These are phyloP conservation scores for Eupithecia vulgata DNA, from an alignment of 2,888 invertebrate species.

Conservation along the genomic window DNA sequence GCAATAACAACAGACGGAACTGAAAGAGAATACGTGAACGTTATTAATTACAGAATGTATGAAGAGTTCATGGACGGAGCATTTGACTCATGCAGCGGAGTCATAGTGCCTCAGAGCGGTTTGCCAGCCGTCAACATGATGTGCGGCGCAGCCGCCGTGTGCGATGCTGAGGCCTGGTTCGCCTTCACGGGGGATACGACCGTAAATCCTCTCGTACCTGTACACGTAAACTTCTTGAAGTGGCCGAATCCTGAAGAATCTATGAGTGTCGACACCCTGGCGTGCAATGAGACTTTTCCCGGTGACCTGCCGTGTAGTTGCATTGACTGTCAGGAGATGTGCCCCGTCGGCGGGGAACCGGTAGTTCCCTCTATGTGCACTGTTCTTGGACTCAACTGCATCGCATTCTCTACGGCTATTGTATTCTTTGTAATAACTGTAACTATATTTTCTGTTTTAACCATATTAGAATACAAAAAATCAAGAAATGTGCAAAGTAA, in stretches of 20 bases:
- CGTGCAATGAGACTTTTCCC: slow-evolving; percentile 85
- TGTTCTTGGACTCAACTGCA: slow-evolving; percentile 86
- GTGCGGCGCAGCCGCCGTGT: slow-evolving; percentile 89
- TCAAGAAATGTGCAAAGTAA: slow-evolving; percentile 42
- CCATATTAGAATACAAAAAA: slow-evolving; percentile 52
- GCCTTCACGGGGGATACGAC: slow-evolving; percentile 84
- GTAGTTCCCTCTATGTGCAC: slow-evolving; percentile 73
- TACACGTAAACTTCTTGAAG: slow-evolving; percentile 85
- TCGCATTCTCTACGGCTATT: slow-evolving; percentile 86
- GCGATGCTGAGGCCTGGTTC: slow-evolving; percentile 86
- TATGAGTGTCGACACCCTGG: slow-evolving; percentile 74
- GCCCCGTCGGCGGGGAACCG: slow-evolving; percentile 81
- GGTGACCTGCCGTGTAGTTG: slow-evolving; percentile 88
- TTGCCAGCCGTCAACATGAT: slow-evolving; percentile 89
- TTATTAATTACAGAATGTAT: slow-evolving; percentile 80
- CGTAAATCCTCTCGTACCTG: slow-evolving; percentile 84
- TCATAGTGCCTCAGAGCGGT: slow-evolving; percentile 90
- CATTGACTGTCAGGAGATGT: slow-evolving; percentile 88
- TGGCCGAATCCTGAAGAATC: slow-evolving; percentile 67
- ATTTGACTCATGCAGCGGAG: slow-evolving; percentile 91
- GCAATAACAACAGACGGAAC: slow-evolving; percentile 47
- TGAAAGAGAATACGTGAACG: slow-evolving; percentile 67
- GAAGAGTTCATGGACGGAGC: slow-evolving; percentile 85
- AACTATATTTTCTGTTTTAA: slow-evolving; percentile 61
- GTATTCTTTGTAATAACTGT: slow-evolving; percentile 76